phyloP scores from a whole-genome alignment of 2,888 invertebrate species.

The Drosophila ustulata region DNA sequence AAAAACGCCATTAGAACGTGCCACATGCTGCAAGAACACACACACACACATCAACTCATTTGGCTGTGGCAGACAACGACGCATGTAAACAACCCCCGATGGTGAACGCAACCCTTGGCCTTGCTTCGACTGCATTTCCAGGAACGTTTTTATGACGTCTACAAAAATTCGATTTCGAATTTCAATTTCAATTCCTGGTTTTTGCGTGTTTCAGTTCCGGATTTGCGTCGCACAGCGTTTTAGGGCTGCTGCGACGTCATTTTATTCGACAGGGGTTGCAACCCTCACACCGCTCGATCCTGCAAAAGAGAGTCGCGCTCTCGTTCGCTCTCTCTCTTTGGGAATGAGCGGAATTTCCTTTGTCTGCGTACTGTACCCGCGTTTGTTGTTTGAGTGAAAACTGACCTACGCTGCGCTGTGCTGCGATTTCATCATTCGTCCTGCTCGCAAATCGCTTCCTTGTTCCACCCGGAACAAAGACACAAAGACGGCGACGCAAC shows the following conservation, averaged over 20 bases:
- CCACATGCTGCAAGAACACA: slow-evolving; percentile 55
- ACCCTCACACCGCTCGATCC: slow-evolving; percentile 24
- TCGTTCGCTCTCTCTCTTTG: not conserved
- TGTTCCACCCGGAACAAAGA: slow-evolving; percentile 18
- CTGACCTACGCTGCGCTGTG: slow-evolving; percentile 20
- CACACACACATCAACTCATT: not conserved
- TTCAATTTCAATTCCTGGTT: slow-evolving; percentile 3
- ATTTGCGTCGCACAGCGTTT: slow-evolving; percentile 3
- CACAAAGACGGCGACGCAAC: slow-evolving; percentile 17
- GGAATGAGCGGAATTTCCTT: slow-evolving; percentile 8
- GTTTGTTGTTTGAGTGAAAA: slow-evolving; percentile 17
- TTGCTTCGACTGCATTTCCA: slow-evolving; percentile 32
- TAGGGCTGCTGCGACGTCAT: slow-evolving; percentile 35
- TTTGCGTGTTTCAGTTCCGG: slow-evolving; percentile 13
- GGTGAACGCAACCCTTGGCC: slow-evolving; percentile 24
- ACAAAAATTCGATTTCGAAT: slow-evolving; percentile 3
- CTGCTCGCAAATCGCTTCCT: slow-evolving; percentile 2
- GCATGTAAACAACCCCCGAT: slow-evolving; percentile 50
- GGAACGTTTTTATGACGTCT: slow-evolving; percentile 38
- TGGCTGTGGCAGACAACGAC: not conserved
- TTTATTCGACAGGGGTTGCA: slow-evolving; percentile 9
- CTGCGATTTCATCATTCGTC: slow-evolving; percentile 10
- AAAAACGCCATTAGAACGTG: slow-evolving; percentile 51
- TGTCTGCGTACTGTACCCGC: slow-evolving; percentile 30
- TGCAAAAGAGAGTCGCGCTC: slow-evolving; percentile 1